Evolutionary conservation across 1,140 invertebrate species (phyloP).

Genomic region (Drosophila ercepeae): DNA sequence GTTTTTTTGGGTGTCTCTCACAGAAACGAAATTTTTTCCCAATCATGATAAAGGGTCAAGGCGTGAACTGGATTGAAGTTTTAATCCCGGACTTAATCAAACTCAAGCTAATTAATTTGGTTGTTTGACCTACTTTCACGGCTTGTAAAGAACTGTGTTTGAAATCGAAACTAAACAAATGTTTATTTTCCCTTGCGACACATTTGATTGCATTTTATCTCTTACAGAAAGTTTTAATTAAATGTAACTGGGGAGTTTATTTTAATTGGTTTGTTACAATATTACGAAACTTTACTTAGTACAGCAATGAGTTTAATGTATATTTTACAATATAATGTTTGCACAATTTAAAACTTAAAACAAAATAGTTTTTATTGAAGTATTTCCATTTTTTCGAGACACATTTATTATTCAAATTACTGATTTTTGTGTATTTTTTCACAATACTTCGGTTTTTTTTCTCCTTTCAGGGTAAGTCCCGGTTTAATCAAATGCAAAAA

Average conservation of each 20-base stretch:
- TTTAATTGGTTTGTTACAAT: background rate
- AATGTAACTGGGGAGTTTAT: background rate
- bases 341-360: background rate
- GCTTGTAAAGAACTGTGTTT: background rate
- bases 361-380: too few relatives aligned
- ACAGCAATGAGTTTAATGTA: background rate
- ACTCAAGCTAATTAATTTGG: background rate
- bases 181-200: background rate
- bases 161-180: background rate
- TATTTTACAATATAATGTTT: too few relatives aligned
- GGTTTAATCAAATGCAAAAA: constrained; percentile 7
- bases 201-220: background rate
- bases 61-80: constrained; percentile 7
- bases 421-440: background rate
- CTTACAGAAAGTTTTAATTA: background rate
- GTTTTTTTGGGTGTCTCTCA: constrained; percentile 4
- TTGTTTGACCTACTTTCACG: background rate
- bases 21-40: background rate
- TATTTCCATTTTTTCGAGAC: background rate
- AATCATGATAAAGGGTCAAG: constrained; percentile 15
- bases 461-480: background rate
- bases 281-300: background rate
- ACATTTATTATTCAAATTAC: background rate
- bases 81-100: constrained; percentile 13
- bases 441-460: background rate